Evolutionary conservation across 1,140 invertebrate species (phyloP).

Genomic region (Mycetomoellerius zeteki): DNA sequence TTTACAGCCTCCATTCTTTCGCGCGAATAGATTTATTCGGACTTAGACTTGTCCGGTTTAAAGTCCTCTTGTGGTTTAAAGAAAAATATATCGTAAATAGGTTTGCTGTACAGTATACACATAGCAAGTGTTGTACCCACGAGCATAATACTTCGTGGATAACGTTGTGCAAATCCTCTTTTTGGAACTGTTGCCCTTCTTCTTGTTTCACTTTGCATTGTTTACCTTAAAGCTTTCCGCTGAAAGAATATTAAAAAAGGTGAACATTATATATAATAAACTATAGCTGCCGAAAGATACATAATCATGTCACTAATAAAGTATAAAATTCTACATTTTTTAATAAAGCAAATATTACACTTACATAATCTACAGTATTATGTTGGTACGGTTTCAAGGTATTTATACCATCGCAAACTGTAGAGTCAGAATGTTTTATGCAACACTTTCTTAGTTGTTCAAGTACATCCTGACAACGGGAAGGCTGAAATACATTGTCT

Average conservation of each 20-base stretch:
- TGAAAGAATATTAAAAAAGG: conserved; percentile 65
- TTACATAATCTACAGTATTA: conserved; percentile 85
- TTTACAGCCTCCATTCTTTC: conserved; percentile 91
- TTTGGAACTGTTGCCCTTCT: background rate
- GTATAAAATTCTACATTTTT: conserved; percentile 48
- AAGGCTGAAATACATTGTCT: conserved; percentile 91
- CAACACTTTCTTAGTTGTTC: conserved; percentile 90
- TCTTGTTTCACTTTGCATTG: conserved; percentile 53
- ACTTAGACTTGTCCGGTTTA: background rate
- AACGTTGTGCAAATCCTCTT: conserved; percentile 81
- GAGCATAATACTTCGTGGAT: conserved; percentile 86
- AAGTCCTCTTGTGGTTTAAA: conserved; percentile 61
- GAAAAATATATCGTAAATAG: conserved; percentile 90
- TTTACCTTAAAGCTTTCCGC: conserved; percentile 78
- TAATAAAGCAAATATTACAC: conserved; percentile 59
- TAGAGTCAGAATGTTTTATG: conserved; percentile 88
- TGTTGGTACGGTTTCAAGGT: conserved; percentile 85
- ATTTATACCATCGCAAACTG: conserved; percentile 90
- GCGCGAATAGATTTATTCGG: background rate
- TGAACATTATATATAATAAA: background rate
- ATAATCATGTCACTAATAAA: background rate
- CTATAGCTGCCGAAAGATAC: background rate
- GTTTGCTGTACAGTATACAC: conserved; percentile 89
- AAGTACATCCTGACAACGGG: conserved; percentile 88
- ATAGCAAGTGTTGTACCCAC: conserved; percentile 84